These are phyloP conservation scores for Poeciliopsis occidentalis DNA, from an alignment of 2,113 vertebrate species.

Conservation along the genomic window DNA sequence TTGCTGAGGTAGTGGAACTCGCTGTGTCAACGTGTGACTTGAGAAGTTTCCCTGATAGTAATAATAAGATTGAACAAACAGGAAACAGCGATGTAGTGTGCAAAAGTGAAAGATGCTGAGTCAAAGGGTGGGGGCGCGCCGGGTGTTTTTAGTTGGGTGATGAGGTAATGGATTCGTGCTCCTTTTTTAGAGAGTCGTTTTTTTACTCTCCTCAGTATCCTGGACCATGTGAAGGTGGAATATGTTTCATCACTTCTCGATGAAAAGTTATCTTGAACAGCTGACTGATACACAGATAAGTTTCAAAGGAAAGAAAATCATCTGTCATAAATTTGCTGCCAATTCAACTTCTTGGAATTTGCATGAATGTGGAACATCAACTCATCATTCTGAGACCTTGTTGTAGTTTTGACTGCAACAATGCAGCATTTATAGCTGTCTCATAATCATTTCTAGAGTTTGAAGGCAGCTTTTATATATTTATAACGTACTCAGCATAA, in stretches of 20 bases:
- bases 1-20: constrained; percentile 61
- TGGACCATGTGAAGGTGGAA: constrained; percentile 47
- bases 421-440: background rate
- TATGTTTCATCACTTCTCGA: constrained; percentile 29
- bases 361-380: background rate
- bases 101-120: constrained; percentile 75
- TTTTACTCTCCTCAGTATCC: constrained; percentile 21
- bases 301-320: background rate
- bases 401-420: background rate
- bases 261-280: constrained; percentile 37
- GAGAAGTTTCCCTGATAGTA: constrained; percentile 75
- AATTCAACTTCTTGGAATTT: background rate
- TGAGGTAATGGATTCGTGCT: constrained; percentile 47
- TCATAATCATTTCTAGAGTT: background rate
- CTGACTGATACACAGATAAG: constrained; percentile 8
- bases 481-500: background rate
- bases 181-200: constrained; percentile 43
- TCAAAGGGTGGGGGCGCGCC: constrained; percentile 62
- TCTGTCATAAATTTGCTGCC: too few relatives aligned
- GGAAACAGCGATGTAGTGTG: constrained; percentile 50
- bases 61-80: constrained; percentile 74
- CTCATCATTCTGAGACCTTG: background rate
- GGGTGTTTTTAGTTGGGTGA: constrained; percentile 32
- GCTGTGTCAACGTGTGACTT: constrained; percentile 62
- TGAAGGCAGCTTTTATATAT: background rate